A percentile compares a stretch with the other conserved stretches of the same genome.
Conservation (phyloP, 2,797 vertebrate species). For the Coregonus sp. region DNA sequence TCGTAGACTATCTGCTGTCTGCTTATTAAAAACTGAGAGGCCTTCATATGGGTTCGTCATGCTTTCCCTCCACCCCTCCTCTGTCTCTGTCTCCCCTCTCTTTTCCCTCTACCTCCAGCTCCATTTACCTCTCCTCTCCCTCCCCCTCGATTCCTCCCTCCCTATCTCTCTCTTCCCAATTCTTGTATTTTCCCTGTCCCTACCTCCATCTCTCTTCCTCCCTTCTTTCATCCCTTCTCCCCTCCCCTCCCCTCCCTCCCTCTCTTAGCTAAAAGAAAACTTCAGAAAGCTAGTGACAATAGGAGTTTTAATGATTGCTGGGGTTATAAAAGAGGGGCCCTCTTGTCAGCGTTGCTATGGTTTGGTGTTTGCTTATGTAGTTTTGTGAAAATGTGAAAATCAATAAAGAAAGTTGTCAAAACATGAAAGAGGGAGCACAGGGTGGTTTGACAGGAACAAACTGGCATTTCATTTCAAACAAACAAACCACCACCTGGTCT, state of each 20-base stretch:
- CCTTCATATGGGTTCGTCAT: conserved; percentile 77
- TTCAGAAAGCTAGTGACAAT: conserved; percentile 40
- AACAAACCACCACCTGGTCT: conserved; percentile 59
- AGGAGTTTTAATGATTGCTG: conserved; percentile 60
- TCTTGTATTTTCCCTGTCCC: conserved; percentile 36
- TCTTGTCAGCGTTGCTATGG: conserved; percentile 59
- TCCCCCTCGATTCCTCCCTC: conserved; percentile 37
- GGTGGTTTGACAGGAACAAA: not conserved
- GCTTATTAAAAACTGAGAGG: conserved; percentile 76
- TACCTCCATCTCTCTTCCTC: conserved; percentile 39
- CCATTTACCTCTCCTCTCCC: conserved; percentile 32
- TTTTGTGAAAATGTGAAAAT: conserved; percentile 61
- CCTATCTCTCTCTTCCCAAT: conserved; percentile 60
- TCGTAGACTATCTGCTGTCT: conserved; percentile 72
- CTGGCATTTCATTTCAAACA: conserved; percentile 62
- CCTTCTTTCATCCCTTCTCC: conserved; percentile 6
- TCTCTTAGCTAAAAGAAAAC: conserved; percentile 47
- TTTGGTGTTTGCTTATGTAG: conserved; percentile 53
- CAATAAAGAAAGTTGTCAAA: conserved; percentile 69
- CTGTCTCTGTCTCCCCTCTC: not conserved
- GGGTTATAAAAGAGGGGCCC: conserved; percentile 54
- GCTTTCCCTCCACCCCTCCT: conserved; percentile 42
- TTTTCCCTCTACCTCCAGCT: not conserved
- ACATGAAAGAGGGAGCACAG: conserved; percentile 54
- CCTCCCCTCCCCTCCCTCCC: conserved; percentile 52